Evolutionary conservation across 2,113 vertebrate genomes (phyloP).

Genomic region (Rissa tridactyla): DNA sequence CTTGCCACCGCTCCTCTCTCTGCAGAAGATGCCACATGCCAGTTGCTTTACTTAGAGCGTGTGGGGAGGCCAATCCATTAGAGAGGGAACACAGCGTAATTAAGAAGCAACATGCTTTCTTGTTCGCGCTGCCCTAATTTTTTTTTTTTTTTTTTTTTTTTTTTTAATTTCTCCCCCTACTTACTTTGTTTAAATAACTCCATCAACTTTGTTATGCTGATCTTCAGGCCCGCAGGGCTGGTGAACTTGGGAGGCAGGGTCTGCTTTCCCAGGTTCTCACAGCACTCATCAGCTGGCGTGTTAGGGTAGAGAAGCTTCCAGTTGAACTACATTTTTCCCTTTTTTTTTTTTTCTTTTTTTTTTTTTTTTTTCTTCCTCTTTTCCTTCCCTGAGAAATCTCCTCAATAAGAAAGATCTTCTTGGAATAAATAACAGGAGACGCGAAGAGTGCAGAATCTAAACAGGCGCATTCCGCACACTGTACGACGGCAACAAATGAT

Average conservation of each 20-base stretch:
- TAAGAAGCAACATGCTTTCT: slow-evolving; percentile 68
- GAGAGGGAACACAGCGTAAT: slow-evolving; percentile 65
- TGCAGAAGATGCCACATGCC: slow-evolving; percentile 69
- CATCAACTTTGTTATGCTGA: slow-evolving; percentile 16
- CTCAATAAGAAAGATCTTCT: background rate
- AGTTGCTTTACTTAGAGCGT: slow-evolving; percentile 55
- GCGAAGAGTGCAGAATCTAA: background rate
- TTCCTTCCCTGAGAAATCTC: background rate
- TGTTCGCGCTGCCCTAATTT: slow-evolving; percentile 45
- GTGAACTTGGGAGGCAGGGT: background rate
- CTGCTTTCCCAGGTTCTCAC: slow-evolving; percentile 30
- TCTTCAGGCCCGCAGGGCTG: background rate
- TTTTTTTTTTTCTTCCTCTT: too few species aligned
- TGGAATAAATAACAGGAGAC: background rate
- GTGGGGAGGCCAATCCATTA: slow-evolving; percentile 68
- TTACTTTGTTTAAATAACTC: slow-evolving; percentile 47
- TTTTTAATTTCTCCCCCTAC: background rate
- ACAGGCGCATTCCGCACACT: background rate
- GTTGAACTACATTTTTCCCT: background rate
- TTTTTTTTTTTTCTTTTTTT: too few species aligned
- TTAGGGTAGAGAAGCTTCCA: slow-evolving; percentile 5
- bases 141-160: background rate
- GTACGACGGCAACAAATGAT: background rate
- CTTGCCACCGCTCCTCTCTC: slow-evolving; percentile 53
- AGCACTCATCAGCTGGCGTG: slow-evolving; percentile 24